phyloP scores from a whole-genome alignment of 2,888 invertebrate species.

The Odontomyia ornata region DNA sequence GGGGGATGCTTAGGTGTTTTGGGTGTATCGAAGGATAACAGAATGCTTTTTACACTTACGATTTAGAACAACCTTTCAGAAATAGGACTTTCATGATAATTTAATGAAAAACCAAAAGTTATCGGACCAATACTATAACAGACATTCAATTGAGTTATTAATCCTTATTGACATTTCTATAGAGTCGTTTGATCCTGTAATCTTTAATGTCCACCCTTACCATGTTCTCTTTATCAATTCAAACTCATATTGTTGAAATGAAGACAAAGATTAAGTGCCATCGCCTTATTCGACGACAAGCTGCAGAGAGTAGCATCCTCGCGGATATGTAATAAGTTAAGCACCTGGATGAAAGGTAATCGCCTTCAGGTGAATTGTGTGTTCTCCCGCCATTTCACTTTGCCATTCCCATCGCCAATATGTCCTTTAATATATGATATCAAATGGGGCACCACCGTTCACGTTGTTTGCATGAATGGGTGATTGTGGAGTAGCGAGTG shows the following conservation, averaged over 20 bases:
- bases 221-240: neutral
- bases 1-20: neutral
- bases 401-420: neutral
- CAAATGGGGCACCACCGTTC: constrained; percentile 8
- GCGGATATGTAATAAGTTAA: constrained; percentile 33
- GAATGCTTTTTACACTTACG: too few species aligned
- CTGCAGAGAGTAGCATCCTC: neutral
- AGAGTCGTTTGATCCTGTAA: too few species aligned
- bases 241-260: neutral
- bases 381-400: too few species aligned
- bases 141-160: too few species aligned
- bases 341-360: constrained; percentile 26
- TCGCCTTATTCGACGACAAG: neutral
- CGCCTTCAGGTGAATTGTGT: constrained; percentile 20
- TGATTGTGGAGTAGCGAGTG: neutral
- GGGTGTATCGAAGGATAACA: neutral
- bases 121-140: too few species aligned
- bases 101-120: too few species aligned
- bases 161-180: too few species aligned
- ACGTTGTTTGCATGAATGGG: neutral
- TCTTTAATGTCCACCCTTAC: neutral
- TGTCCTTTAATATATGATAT: neutral
- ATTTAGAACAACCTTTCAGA: too few species aligned
- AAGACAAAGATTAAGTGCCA: constrained; percentile 6
- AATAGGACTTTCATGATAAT: too few species aligned